Conservation (phyloP, 2,113 vertebrate species). For the Phocoena sinus region DNA sequence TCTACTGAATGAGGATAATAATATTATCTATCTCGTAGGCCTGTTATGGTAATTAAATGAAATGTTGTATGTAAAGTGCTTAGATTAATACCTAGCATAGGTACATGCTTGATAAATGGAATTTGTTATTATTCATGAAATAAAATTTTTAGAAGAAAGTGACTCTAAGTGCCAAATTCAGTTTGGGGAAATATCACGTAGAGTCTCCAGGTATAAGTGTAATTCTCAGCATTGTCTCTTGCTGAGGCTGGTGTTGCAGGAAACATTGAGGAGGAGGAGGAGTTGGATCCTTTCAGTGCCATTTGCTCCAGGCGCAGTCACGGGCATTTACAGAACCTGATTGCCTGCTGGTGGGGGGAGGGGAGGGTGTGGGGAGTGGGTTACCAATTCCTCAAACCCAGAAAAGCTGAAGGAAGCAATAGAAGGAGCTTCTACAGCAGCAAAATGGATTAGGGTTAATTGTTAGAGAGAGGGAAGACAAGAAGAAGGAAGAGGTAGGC, state of each 20-base stretch:
- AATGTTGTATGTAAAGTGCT: not conserved
- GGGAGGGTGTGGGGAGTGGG: too few species aligned
- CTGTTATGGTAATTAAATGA: not conserved
- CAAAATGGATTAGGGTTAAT: not conserved
- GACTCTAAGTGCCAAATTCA: not conserved
- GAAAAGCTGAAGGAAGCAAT: not conserved
- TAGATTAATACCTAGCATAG: not conserved
- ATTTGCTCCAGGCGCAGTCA: not conserved
- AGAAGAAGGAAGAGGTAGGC: not conserved
- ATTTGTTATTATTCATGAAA: not conserved
- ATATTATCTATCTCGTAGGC: not conserved
- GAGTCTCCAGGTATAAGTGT: not conserved
- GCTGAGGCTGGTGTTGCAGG: not conserved
- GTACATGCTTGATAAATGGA: not conserved
- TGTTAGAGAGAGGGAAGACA: not conserved
- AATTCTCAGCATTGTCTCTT: not conserved
- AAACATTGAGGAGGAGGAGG: not conserved
- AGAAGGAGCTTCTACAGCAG: not conserved
- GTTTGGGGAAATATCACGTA: not conserved
- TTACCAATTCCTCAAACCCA: not conserved
- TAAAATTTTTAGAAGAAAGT: conserved; percentile 2
- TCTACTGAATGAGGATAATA: not conserved
- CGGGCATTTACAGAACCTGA: not conserved
- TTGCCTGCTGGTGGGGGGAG: not conserved
- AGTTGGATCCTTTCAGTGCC: not conserved